A percentile compares a stretch with the other conserved stretches of the same genome.
phyloP scores from a whole-genome alignment of 2,797 vertebrate genomes.

The Pangasius djambal region DNA sequence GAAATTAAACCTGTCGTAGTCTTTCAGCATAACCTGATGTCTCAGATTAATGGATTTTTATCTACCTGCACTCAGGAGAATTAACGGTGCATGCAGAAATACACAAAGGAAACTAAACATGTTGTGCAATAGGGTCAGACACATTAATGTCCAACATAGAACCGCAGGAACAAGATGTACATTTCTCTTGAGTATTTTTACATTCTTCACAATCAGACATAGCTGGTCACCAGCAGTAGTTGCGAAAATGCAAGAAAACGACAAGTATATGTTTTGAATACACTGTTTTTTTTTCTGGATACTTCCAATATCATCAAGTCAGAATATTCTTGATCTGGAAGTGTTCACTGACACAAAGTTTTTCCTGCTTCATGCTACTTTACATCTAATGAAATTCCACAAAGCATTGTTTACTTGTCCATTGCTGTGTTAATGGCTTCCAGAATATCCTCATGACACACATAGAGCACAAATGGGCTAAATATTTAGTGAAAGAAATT shows the following conservation, averaged over 20 bases:
- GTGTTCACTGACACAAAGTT: not conserved
- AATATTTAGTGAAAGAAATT: slow-evolving; percentile 9
- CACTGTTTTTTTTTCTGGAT: not conserved
- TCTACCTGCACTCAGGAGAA: slow-evolving; percentile 37
- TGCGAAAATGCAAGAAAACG: not conserved
- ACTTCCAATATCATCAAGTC: not conserved
- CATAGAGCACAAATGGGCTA: not conserved
- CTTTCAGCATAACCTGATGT: slow-evolving; percentile 67
- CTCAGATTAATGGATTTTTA: slow-evolving; percentile 63
- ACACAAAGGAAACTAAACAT: slow-evolving; percentile 44
- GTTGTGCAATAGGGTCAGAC: slow-evolving; percentile 37
- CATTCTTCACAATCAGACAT: slow-evolving; percentile 40
- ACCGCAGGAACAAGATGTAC: slow-evolving; percentile 7
- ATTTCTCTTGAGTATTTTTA: slow-evolving; percentile 46
- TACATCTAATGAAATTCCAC: not conserved
- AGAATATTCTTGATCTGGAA: not conserved
- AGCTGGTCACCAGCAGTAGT: slow-evolving; percentile 47
- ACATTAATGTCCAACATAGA: not conserved
- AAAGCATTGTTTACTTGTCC: not conserved
- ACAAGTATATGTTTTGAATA: not conserved
- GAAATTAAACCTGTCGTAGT: slow-evolving; percentile 66
- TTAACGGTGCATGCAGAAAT: slow-evolving; percentile 48
- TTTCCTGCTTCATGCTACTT: not conserved
- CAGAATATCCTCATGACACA: not conserved
- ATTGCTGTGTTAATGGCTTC: not conserved